Evolutionary conservation across 53 echinoderm and acorn worm species (phyloP).

Genomic region (Holothuria scabra): DNA sequence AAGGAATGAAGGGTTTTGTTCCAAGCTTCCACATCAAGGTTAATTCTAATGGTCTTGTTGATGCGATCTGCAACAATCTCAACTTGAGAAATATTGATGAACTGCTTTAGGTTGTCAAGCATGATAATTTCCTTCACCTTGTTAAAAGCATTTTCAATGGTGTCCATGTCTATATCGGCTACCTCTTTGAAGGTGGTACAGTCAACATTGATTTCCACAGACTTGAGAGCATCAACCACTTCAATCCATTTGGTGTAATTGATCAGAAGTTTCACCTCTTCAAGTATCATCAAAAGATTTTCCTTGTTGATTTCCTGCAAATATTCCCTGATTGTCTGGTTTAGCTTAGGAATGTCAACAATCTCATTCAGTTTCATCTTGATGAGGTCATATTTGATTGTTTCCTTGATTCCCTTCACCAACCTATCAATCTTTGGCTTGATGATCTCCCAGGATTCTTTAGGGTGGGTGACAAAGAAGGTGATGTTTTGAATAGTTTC

Average conservation of each 20-base stretch:
- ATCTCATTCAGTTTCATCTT: conserved; percentile 40
- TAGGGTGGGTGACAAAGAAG: conserved; percentile 39
- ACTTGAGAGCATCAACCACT: background rate
- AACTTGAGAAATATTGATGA: conserved; percentile 39
- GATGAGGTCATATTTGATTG: conserved; percentile 59
- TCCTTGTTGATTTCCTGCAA: conserved; percentile 22
- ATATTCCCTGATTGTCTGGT: conserved; percentile 29
- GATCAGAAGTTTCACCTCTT: conserved; percentile 37
- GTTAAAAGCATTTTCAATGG: conserved; percentile 10
- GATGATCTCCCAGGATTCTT: conserved; percentile 56
- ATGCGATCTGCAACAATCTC: background rate
- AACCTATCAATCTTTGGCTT: conserved; percentile 36
- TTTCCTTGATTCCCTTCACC: conserved; percentile 62
- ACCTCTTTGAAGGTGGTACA: conserved; percentile 36
- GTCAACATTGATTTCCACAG: conserved; percentile 22
- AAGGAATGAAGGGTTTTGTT: conserved; percentile 57
- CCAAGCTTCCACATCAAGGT: conserved; percentile 36
- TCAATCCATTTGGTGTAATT: conserved; percentile 45
- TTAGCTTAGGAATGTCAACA: conserved; percentile 37
- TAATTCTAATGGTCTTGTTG: conserved; percentile 13
- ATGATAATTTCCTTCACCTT: conserved; percentile 2
- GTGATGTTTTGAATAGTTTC: conserved; percentile 36
- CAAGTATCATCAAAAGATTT: conserved; percentile 15
- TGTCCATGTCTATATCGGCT: conserved; percentile 21
- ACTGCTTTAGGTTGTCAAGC: conserved; percentile 44